Base-by-base conservation (phyloP, 2,888 invertebrate species). In the Blastobasis lacticolella region DNA sequence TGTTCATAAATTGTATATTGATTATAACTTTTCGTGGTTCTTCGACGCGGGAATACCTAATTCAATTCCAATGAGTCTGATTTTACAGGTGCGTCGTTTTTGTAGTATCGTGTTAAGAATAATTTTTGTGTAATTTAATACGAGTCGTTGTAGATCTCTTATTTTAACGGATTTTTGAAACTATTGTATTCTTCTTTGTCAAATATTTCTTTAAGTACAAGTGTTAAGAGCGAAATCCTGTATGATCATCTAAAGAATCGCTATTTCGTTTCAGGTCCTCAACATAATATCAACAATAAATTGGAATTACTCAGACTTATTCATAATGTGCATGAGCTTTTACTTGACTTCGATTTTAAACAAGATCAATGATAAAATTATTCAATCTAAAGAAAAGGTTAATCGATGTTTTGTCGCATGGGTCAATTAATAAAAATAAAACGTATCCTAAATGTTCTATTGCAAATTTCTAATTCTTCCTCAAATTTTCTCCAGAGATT, bases 281-380 rank as follows among this genome's bases (percentile, higher is more conserved):
- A 91, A 90, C 65, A 56, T 91, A 6, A 68, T 90, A 3, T 80
- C 89, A 6, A 91, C 92, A 0, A 90, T 93, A 40, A 88, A 88
- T 0, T 94, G 93, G 93, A 93, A 90, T 61, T 94, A 90, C 57
- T 90, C 91, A 54, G 93, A 93, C 64, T 68, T 92, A 5, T 93
- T 93, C 64, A 89, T 94, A 0, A 91, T 93, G 57, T 83, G 93
- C 41, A 75, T 92, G 4, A 92, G 93, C 71, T 78, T 91, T 48
- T 92, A 92, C 9, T 68, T 94, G 54, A 81, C 91, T 0, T 89
- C 91, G 0, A 88, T 91, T 55, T 89, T 94, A 55, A 80, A 89
- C 6, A 90, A 91, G 63, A 73, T 93, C 0, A 92, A 92, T 53
- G 69, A 69, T 48, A 78, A 66, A 56, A 69, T 85, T 6, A n/a